Evolutionary conservation across 2,888 invertebrate species (phyloP).

Genomic region (Melipona bicolor): DNA sequence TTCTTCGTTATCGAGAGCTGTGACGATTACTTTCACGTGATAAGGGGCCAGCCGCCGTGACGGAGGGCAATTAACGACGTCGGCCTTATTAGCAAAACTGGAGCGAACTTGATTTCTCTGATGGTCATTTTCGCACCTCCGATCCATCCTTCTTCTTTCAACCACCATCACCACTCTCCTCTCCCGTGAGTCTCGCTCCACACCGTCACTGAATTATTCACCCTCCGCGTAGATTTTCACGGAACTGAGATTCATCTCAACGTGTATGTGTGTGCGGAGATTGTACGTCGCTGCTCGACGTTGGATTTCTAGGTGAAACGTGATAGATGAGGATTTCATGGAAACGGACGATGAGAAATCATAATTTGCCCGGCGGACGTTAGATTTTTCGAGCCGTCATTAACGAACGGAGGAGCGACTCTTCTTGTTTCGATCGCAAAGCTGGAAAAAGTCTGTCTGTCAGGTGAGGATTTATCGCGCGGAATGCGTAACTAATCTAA

Average conservation of each 20-base stretch:
- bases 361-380: neutral
- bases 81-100: constrained; percentile 48
- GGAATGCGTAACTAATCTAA: constrained; percentile 10
- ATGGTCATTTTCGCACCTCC: constrained; percentile 25
- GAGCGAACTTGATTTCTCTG: constrained; percentile 53
- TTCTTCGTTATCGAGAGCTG: constrained; percentile 59
- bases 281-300: neutral
- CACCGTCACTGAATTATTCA: neutral
- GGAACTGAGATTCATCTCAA: constrained; percentile 1
- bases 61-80: constrained; percentile 47
- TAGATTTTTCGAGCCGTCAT: constrained; percentile 5
- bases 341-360: constrained; percentile 8
- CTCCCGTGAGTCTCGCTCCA: too few species aligned
- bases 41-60: constrained; percentile 48
- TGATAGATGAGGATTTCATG: constrained; percentile 12
- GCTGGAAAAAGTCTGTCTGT: neutral
- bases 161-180: neutral
- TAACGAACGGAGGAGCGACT: neutral
- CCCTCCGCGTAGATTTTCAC: constrained; percentile 3
- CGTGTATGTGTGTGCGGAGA: neutral
- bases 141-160: neutral
- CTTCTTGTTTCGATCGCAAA: neutral
- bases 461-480: constrained; percentile 5
- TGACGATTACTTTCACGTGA: constrained; percentile 65
- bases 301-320: constrained; percentile 6